Evolutionary conservation across 1,140 invertebrate genomes (phyloP).

Genomic region (Drosophila mayri): DNA sequence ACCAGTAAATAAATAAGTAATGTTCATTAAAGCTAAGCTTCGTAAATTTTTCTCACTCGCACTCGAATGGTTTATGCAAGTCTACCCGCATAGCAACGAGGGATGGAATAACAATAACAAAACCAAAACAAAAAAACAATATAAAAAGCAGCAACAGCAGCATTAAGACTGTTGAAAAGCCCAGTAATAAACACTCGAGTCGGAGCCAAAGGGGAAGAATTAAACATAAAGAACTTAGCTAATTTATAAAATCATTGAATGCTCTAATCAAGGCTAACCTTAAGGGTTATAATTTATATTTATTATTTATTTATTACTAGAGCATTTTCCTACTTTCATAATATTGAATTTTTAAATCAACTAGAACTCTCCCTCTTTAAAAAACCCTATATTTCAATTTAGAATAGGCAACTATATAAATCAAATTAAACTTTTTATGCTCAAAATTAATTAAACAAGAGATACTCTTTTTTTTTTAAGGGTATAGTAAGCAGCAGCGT

Average conservation of each 20-base stretch:
- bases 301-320: background rate
- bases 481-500: background rate
- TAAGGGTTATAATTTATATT: background rate
- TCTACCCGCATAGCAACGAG: constrained; percentile 55
- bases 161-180: constrained; percentile 6
- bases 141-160: constrained; percentile 6
- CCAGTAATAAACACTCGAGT: constrained; percentile 60
- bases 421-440: background rate
- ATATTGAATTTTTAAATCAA: background rate
- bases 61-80: background rate
- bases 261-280: background rate
- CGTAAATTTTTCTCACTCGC: constrained; percentile 6
- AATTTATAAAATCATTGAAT: background rate
- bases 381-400: background rate
- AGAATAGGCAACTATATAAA: background rate
- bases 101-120: constrained; percentile 46
- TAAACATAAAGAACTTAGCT: constrained; percentile 2
- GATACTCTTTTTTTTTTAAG: background rate
- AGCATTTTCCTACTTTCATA: rapidly evolving
- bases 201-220: constrained; percentile 5
- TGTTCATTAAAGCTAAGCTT: constrained; percentile 65
- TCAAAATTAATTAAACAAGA: background rate
- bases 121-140: constrained; percentile 20
- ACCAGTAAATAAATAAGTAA: constrained; percentile 15
- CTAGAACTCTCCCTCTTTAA: too few species aligned